These are phyloP conservation scores for Serripes groenlandicus DNA, from an alignment of 2,888 invertebrate species.

Conservation along the genomic window DNA sequence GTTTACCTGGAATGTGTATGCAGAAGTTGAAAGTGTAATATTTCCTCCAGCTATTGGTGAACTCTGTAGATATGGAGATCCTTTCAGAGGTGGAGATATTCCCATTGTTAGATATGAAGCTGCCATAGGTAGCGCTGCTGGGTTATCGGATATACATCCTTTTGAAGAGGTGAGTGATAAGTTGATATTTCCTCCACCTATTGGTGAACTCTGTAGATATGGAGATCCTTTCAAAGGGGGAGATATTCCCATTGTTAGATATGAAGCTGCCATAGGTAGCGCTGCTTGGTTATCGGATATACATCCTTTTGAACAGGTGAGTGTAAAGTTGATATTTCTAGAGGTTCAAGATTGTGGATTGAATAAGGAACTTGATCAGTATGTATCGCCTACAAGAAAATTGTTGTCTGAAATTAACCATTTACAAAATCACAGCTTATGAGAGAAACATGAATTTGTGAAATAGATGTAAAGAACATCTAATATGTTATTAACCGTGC, in stretches of 20 bases:
- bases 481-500: too few relatives aligned
- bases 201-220: conserved; percentile 50
- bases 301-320: conserved; percentile 33
- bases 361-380: too few relatives aligned
- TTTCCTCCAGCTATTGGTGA: conserved; percentile 44
- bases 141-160: conserved; percentile 28
- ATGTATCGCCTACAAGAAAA: too few relatives aligned
- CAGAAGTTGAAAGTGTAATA: conserved; percentile 42
- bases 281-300: conserved; percentile 26
- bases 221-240: conserved; percentile 62
- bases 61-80: conserved; percentile 62
- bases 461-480: too few relatives aligned
- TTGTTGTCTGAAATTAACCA: too few relatives aligned
- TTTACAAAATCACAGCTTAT: too few relatives aligned
- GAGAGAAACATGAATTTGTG: too few relatives aligned
- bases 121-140: conserved; percentile 48
- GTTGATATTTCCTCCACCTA: conserved; percentile 51
- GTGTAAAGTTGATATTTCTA: too few relatives aligned
- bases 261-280: conserved; percentile 62
- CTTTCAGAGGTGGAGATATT: conserved; percentile 58
- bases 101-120: conserved; percentile 63
- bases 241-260: conserved; percentile 54
- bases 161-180: conserved; percentile 34
- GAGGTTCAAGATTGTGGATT: too few relatives aligned
- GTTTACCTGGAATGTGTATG: conserved; percentile 32